Conservation (phyloP, 2,113 vertebrate genomes). For the Otus sunia region DNA sequence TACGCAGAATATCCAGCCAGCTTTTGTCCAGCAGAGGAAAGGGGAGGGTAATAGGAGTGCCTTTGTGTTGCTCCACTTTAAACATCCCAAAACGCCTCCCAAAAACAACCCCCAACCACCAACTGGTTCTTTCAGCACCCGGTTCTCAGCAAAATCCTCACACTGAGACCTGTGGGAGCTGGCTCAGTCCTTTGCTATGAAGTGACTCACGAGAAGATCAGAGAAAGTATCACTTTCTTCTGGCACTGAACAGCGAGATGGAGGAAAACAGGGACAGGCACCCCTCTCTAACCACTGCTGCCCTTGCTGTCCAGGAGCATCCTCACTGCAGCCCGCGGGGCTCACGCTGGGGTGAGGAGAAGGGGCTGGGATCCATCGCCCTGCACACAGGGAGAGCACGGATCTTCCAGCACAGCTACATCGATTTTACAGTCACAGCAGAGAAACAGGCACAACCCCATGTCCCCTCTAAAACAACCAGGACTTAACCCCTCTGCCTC, state of each 20-base stretch:
- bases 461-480: background rate
- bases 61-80: background rate
- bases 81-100: background rate
- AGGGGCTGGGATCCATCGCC: background rate
- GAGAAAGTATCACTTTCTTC: background rate
- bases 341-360: background rate
- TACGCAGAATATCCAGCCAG: accelerated
- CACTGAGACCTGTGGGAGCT: background rate
- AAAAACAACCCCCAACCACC: background rate
- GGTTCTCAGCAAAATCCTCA: background rate
- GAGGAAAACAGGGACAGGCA: background rate
- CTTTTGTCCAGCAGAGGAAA: background rate
- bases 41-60: background rate
- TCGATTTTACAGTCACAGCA: background rate
- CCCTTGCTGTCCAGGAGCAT: background rate
- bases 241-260: background rate
- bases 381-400: accelerated
- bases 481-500: background rate
- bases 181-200: background rate
- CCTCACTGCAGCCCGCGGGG: accelerated
- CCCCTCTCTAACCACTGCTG: background rate
- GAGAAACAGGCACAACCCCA: background rate
- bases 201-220: background rate
- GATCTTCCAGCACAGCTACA: background rate
- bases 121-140: background rate